Conservation (phyloP, 2,113 vertebrate species). For the Oreochromis niloticus region DNA sequence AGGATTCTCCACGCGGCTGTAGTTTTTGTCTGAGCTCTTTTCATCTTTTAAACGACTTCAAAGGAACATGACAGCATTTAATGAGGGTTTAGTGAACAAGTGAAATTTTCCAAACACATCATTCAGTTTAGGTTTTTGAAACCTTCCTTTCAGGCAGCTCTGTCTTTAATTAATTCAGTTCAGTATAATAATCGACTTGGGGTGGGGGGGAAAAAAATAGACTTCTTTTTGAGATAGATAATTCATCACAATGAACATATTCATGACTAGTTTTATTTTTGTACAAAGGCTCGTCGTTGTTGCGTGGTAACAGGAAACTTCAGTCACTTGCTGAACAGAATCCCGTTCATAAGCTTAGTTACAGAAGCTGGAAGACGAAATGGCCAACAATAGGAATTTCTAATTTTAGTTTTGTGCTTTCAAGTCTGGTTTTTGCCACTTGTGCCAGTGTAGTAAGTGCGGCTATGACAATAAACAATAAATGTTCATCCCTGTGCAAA, state of each 20-base stretch:
- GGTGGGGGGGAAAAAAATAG: not conserved
- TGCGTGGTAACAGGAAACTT: not conserved
- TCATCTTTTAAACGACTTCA: not conserved
- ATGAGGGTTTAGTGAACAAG: not conserved
- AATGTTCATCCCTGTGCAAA: not conserved
- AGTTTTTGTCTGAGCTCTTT: not conserved
- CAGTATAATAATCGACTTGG: not conserved
- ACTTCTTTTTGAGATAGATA: not conserved
- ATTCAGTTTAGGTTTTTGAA: not conserved
- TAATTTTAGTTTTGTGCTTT: not conserved
- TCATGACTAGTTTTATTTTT: not conserved
- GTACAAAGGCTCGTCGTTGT: not conserved
- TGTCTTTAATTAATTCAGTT: conserved; percentile 9
- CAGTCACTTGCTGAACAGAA: not conserved
- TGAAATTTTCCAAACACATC: not conserved
- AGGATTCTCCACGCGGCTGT: not conserved
- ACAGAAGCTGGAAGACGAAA: not conserved
- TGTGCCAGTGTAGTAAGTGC: not conserved
- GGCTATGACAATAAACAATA: not conserved
- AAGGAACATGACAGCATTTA: not conserved
- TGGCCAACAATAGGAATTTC: not conserved
- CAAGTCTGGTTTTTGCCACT: not conserved
- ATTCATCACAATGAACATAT: not conserved
- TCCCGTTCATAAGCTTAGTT: not conserved
- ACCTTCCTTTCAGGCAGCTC: not conserved